Conservation (phyloP, 1,140 invertebrate species). For the Oryzaephilus surinamensis region DNA sequence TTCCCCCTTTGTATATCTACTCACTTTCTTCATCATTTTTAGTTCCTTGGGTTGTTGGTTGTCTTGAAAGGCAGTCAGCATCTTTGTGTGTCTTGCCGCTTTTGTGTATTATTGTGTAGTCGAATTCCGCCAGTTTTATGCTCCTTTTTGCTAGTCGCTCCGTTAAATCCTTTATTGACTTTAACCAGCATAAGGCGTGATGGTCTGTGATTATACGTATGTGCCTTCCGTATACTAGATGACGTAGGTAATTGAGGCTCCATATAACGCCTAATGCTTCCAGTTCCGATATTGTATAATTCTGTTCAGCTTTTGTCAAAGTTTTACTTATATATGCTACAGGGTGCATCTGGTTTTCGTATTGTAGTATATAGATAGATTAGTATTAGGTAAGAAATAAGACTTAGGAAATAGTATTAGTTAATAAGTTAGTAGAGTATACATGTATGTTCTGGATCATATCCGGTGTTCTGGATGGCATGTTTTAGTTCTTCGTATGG, state of each 20-base stretch:
- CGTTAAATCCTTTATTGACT: not conserved
- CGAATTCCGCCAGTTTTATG: conserved; percentile 18
- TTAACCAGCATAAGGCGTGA: conserved; percentile 37
- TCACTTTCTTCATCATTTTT: not conserved
- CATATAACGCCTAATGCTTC: not conserved
- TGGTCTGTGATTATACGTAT: conserved; percentile 22
- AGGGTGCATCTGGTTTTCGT: conserved; percentile 1
- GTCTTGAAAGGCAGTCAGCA: conserved; percentile 25
- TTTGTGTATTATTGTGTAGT: conserved; percentile 21
- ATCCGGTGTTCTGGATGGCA: no score
- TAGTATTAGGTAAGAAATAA: no score
- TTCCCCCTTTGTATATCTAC: no score
- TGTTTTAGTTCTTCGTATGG: no score
- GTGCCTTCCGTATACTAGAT: not conserved
- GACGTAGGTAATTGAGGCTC: not conserved
- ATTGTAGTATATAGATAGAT: no score
- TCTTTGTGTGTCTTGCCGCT: conserved; percentile 21
- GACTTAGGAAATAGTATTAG: no score
- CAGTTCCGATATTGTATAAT: conserved; percentile 5
- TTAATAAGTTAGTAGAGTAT: no score
- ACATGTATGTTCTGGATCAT: no score
- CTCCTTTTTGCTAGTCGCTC: conserved; percentile 21
- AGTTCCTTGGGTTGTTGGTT: conserved; percentile 2
- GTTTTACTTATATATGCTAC: conserved; percentile 1
- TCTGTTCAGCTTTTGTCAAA: conserved; percentile 1